phyloP scores from a whole-genome alignment of 2,797 vertebrate species.

The Sitta carolinensis region DNA sequence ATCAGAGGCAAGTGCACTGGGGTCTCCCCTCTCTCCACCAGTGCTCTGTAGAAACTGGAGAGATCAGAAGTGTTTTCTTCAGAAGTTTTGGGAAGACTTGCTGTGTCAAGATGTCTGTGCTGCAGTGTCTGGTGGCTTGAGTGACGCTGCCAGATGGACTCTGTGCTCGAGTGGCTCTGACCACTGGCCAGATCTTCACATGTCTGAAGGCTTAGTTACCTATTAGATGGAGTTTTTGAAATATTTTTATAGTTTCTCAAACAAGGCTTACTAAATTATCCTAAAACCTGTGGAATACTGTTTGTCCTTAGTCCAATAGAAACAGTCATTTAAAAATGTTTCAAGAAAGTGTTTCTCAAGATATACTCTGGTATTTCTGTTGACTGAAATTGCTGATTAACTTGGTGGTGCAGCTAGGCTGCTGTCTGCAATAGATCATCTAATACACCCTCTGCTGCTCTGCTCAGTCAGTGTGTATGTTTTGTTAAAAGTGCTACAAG shows the following conservation, averaged over 20 bases:
- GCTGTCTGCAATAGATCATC: not conserved
- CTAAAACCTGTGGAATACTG: not conserved
- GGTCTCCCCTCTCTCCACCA: not conserved
- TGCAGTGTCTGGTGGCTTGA: constrained; percentile 20
- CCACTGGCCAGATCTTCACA: not conserved
- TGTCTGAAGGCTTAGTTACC: constrained; percentile 57
- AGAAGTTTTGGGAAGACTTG: not conserved
- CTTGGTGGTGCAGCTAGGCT: not conserved
- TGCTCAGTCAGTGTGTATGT: not conserved
- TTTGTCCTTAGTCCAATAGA: not conserved
- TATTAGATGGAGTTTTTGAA: not conserved
- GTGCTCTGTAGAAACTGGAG: not conserved
- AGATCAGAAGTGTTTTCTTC: not conserved
- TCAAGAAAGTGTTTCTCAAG: not conserved
- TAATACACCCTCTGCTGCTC: not conserved
- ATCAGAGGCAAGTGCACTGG: not conserved
- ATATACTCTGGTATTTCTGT: not conserved
- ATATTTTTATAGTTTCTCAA: not conserved
- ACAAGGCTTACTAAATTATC: not conserved
- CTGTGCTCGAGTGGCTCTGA: constrained; percentile 24
- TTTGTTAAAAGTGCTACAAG: constrained; percentile 42
- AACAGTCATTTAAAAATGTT: not conserved
- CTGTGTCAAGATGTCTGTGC: not conserved
- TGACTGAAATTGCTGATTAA: not conserved
- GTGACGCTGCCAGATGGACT: constrained; percentile 40